Conservation (phyloP, 2,113 vertebrate genomes). For the Camelus bactrianus region DNA sequence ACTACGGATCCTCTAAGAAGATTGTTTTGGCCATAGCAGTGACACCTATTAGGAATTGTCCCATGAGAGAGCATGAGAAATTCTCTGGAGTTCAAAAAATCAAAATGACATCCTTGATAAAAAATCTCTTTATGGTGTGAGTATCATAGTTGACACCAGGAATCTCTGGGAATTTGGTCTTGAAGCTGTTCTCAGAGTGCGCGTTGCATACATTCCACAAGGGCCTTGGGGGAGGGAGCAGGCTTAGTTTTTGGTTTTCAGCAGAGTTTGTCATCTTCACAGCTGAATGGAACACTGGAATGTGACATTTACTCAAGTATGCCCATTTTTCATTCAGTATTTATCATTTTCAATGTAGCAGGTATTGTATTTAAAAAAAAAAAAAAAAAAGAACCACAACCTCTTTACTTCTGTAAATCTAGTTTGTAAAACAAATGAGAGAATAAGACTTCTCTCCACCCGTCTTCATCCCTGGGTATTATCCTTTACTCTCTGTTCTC, state of each 20-base stretch:
- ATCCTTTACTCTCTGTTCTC: background rate
- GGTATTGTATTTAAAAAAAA: background rate
- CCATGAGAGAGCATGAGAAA: constrained; percentile 31
- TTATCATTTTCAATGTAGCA: background rate
- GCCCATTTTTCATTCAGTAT: background rate
- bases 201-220: constrained; percentile 50
- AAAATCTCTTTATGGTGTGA: constrained; percentile 41
- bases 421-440: constrained; percentile 12
- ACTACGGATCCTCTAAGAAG: background rate
- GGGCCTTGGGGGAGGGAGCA: background rate
- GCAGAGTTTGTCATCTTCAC: constrained; percentile 16
- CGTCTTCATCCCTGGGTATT: background rate
- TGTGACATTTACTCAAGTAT: background rate
- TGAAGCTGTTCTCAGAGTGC: constrained; percentile 47
- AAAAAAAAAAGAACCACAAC: background rate
- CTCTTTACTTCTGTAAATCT: background rate
- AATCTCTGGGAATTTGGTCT: constrained; percentile 73
- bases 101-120: constrained; percentile 56
- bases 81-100: constrained; percentile 40
- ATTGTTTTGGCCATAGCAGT: background rate
- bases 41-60: background rate
- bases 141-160: background rate
- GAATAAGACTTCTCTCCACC: background rate
- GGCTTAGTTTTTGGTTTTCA: constrained; percentile 1
- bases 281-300: constrained; percentile 39